Evolutionary conservation across 2,797 vertebrate species (phyloP), one percentile per base, ranked within the genome.

Genomic region (Phataginus tricuspis): DNA sequence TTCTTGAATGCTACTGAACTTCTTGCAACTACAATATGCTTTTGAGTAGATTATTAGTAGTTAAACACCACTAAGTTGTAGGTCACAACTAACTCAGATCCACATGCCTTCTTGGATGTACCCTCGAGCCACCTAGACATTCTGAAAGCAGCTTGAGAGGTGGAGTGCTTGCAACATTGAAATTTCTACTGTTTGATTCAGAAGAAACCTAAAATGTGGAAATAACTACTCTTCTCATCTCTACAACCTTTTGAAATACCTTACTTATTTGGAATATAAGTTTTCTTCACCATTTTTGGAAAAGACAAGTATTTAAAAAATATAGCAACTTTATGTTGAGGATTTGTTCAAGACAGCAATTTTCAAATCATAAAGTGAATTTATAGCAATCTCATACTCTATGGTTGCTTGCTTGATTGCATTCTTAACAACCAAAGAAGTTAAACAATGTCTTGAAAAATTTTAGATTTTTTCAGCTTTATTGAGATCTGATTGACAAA

Each of bases 101-200:
- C 68, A 49, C 19, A 19, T 45, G 2, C 29, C 51, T 90, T 87
- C 45, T 68, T 57, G 82, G 90, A 80, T 25, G 39, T 68, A 66
- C 37, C 1, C 51, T 79, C 31, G 82, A 14, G 55, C 64, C 61
- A 80, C 14, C 42, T 68, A 42, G 64, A 59, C 18, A 29, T 91
- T 92, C 23, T 88, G 86, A 94, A 82, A 72, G 42, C 61, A 71
- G 34, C 77, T 80, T 66, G 45, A 88, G 59, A 51, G 42, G n/a
- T 77, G 6, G 13, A 68, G 9, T 51, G 45, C 27, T 90, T 94
- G 55, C 31, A 51, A 93, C 93, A 77, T 74, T 63, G 55, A n/a
- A 74, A 68, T 72, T 80, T 79, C 84, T 93, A n/a, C 55, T 77
- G 18, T 88, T 95, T 78, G 23, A 78, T 77, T 87, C 34, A 42